Evolutionary conservation across 1,140 invertebrate species (phyloP), one percentile per base, ranked within the genome.

Genomic region (Epicauta chinensis): DNA sequence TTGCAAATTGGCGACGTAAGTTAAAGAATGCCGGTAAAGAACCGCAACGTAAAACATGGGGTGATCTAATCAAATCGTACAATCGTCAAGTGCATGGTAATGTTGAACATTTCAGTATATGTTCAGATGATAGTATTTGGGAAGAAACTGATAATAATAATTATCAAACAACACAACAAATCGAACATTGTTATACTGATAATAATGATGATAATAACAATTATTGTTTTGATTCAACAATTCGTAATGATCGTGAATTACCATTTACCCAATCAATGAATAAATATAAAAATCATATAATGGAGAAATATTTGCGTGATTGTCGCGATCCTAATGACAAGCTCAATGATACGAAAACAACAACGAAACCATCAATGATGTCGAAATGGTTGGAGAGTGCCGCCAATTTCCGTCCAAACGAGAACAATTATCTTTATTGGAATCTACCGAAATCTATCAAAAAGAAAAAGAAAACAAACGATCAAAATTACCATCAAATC

Each of bases 1-100:
- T 86, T 65, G 83, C 83, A 13, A 86, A 86, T 56, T 85, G 83
- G 83, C 75, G 83, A 31, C 68, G 83, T 58, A 85, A 85, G 66
- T 64, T 86, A 29, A 85, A 85, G 68, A 84, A 84, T 58, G 81
- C 81, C 2, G 80, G 81, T 46, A 73, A 72, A 31, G 78, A 82
- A 58, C 73, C 75, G 16, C 76, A 79, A 41, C 77, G 80, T 56
- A 78, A 78, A 58, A 82, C 82, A 0, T 86, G 83, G 83, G 82
- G 81, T 3, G 77, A 82, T 61, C 71, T 84, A 0, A 84, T 86
- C 30, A 83, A 83, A 64, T 81, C 81, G 2, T 86, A 86, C 68
- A 85, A 86, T 63, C 77, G 78, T 49, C 79, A 81, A 53, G 82
- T 82, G 0, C 76, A 79, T 45, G 83, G 82, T 4, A 86, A 86